phyloP scores from a whole-genome alignment of 2,888 invertebrate species.

The Patella depressa region DNA sequence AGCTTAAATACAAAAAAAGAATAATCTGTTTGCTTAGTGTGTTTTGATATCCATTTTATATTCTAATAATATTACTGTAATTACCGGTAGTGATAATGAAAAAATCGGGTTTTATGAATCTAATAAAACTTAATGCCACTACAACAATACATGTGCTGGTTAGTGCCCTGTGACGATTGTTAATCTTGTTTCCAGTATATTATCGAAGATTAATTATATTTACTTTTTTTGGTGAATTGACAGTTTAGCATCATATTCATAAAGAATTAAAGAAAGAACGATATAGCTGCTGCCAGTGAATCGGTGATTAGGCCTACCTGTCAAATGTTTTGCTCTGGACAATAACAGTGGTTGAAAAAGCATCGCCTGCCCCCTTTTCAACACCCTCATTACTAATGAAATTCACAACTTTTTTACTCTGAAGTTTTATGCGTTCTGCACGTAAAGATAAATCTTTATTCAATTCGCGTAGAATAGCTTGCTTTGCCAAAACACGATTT shows the following conservation, averaged over 20 bases:
- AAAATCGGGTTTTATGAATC: too few species aligned
- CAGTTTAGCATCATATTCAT: slow-evolving; percentile 5
- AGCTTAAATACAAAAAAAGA: too few species aligned
- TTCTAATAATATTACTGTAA: too few species aligned
- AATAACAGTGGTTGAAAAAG: too few species aligned
- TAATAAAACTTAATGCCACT: too few species aligned
- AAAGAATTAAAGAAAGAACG: slow-evolving; percentile 13
- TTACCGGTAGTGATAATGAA: too few species aligned
- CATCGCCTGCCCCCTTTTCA: neutral
- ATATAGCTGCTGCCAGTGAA: slow-evolving; percentile 6
- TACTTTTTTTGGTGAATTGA: neutral
- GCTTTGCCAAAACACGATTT: slow-evolving; percentile 19
- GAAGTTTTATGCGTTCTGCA: slow-evolving; percentile 49
- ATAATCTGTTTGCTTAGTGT: too few species aligned
- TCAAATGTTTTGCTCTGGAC: too few species aligned
- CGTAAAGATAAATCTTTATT: slow-evolving; percentile 46
- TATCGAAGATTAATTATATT: too few species aligned
- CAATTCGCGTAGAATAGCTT: slow-evolving; percentile 38
- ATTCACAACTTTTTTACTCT: slow-evolving; percentile 28
- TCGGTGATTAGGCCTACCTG: neutral
- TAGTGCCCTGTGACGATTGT: neutral
- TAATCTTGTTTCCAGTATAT: slow-evolving; percentile 4
- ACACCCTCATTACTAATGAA: neutral
- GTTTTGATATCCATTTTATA: too few species aligned
- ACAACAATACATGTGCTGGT: slow-evolving; percentile 2